Percentiles rank a stretch among this genome's conserved stretches.
These are phyloP conservation scores for Steatornis caripensis DNA, from an alignment of 2,113 vertebrate genomes.

Conservation along the genomic window DNA sequence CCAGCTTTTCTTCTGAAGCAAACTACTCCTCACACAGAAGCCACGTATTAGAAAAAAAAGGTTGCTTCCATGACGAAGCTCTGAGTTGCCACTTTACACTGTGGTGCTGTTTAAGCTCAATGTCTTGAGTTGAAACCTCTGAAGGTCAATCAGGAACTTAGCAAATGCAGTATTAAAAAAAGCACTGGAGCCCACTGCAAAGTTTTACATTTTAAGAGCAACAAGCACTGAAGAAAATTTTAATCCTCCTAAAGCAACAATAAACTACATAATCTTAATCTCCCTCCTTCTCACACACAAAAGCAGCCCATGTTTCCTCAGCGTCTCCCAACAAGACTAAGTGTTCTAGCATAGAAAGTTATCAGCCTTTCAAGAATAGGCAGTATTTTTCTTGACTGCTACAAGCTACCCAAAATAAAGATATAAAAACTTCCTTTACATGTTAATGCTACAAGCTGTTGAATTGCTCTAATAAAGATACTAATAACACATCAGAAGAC, in stretches of 20 bases:
- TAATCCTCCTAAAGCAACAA: neutral
- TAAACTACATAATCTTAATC: neutral
- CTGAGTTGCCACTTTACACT: neutral
- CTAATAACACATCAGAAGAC: neutral
- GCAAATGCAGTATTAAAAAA: neutral
- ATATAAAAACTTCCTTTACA: neutral
- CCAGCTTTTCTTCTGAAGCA: neutral
- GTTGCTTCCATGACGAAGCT: neutral
- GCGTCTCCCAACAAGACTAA: neutral
- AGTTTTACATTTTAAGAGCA: neutral
- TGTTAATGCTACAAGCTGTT: neutral
- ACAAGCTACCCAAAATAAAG: neutral
- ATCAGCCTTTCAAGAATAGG: neutral
- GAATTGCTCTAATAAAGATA: neutral
- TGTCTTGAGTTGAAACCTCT: neutral
- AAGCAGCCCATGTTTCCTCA: neutral
- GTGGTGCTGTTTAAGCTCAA: neutral
- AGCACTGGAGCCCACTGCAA: neutral
- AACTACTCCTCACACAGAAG: neutral
- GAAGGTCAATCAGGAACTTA: neutral
- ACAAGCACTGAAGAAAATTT: neutral
- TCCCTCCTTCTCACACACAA: neutral
- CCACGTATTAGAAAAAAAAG: neutral
- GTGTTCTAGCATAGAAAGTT: neutral
- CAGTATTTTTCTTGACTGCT: neutral